A percentile compares a stretch with the other conserved stretches of the same genome.
Evolutionary conservation across 2,888 invertebrate species (phyloP).

Genomic region (Polydrusus tereticollis): DNA sequence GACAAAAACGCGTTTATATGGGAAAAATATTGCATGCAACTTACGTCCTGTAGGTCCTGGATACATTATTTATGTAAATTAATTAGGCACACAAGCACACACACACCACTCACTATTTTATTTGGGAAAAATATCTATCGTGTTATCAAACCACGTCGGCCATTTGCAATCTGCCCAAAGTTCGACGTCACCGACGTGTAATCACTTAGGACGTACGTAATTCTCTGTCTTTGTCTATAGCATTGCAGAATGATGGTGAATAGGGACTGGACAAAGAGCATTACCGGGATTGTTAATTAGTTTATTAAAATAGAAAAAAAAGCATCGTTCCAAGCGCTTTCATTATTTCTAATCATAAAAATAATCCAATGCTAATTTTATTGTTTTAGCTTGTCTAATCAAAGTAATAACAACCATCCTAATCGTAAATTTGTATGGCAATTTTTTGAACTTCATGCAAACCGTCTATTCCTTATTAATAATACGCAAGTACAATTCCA

Average conservation of each 20-base stretch:
- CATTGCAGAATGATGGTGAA: neutral
- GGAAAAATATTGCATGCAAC: constrained; percentile 43
- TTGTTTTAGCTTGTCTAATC: no score
- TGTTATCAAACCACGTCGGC: constrained; percentile 65
- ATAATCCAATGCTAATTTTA: no score
- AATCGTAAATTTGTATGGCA: no score
- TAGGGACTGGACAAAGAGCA: constrained; percentile 7
- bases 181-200: constrained; percentile 24
- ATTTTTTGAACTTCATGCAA: neutral
- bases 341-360: no score
- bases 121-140: constrained; percentile 61
- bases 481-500: neutral
- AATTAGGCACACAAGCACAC: constrained; percentile 65
- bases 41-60: constrained; percentile 67
- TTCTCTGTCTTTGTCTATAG: constrained; percentile 24
- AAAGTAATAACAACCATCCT: no score
- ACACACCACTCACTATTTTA: constrained; percentile 63
- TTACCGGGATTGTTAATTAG: neutral
- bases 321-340: no score
- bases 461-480: neutral
- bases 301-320: neutral
- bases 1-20: neutral
- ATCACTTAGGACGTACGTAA: constrained; percentile 8
- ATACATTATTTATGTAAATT: constrained; percentile 63
- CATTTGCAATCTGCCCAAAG: constrained; percentile 64